Percentiles rank a stretch among this genome's conserved stretches.
phyloP scores from a whole-genome alignment of 2,113 vertebrate species.

The Chiloscyllium plagiosum region DNA sequence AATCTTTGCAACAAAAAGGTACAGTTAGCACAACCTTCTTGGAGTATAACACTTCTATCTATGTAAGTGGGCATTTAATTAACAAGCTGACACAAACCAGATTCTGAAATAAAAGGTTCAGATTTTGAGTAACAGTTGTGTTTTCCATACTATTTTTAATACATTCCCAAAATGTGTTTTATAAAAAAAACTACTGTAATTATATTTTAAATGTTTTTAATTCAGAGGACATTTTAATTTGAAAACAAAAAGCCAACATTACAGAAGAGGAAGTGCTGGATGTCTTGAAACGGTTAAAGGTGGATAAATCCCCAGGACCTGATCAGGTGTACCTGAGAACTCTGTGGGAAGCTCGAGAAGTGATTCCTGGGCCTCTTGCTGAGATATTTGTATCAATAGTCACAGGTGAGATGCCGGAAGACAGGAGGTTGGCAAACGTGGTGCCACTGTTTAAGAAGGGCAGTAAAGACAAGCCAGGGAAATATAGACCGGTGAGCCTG shows the following conservation, averaged over 20 bases:
- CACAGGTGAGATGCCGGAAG: no score
- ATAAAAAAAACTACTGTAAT: neutral
- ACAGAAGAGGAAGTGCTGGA: neutral
- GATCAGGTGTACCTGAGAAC: no score
- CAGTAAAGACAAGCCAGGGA: no score
- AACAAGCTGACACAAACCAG: neutral
- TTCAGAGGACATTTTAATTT: neutral
- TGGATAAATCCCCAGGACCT: no score
- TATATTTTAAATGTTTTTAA: neutral
- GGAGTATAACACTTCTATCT: neutral
- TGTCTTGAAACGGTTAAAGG: no score
- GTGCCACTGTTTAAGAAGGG: no score
- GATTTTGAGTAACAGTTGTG: neutral
- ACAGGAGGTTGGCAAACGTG: no score
- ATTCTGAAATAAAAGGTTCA: neutral
- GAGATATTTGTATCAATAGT: no score
- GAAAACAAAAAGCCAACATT: neutral
- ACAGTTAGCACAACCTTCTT: neutral
- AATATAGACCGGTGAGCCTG: no score
- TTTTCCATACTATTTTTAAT: constrained; percentile 14
- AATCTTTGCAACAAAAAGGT: neutral
- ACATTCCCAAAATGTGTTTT: neutral
- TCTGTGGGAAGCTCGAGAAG: no score
- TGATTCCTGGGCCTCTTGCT: no score
- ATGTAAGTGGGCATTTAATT: neutral